A percentile compares a stretch with the other conserved stretches of the same genome.
Evolutionary conservation across 2,113 vertebrate genomes (phyloP).

Genomic region (Catagonus wagneri): DNA sequence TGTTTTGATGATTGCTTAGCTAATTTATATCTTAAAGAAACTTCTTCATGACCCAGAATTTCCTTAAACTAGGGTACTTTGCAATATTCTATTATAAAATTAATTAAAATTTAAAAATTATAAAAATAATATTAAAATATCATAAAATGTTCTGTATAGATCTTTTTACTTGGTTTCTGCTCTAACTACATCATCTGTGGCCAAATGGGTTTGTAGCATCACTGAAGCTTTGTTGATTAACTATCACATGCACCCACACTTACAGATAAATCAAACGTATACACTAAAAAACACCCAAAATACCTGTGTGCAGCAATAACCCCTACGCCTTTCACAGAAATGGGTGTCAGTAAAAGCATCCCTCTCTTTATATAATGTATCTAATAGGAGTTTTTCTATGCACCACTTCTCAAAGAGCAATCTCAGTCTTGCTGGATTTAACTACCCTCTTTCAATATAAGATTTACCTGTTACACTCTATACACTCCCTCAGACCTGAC

Average conservation of each 20-base stretch:
- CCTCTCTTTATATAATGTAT: not conserved
- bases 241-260: not conserved
- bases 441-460: not conserved
- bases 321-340: not conserved
- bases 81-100: not conserved
- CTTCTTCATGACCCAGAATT: not conserved
- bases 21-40: not conserved
- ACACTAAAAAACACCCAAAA: not conserved
- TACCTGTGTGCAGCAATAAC: not conserved
- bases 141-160: not conserved
- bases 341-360: accelerated
- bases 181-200: too few relatives aligned
- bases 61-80: not conserved
- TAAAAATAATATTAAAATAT: not conserved
- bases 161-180: not conserved
- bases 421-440: not conserved
- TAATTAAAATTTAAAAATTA: not conserved
- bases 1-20: not conserved
- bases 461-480: not conserved
- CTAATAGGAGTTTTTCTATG: not conserved
- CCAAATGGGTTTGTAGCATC: not conserved
- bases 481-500: accelerated
- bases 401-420: not conserved
- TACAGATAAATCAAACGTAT: not conserved
- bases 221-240: not conserved